A percentile compares a stretch with the other conserved stretches of the same genome.
phyloP scores from a whole-genome alignment of 2,113 vertebrate species.

The Phyllostomus discolor region DNA sequence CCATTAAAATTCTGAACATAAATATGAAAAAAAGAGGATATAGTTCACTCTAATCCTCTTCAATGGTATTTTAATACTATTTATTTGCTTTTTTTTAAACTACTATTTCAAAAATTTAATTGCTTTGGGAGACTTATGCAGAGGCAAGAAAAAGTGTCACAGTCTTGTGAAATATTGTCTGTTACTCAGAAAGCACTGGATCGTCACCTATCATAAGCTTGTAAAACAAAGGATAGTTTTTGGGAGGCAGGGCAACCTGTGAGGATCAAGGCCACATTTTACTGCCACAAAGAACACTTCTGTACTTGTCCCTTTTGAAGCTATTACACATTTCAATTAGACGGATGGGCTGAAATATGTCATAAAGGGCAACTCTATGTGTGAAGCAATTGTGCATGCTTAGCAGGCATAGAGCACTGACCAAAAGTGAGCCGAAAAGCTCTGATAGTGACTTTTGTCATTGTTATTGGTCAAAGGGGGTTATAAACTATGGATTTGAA shows the following conservation, averaged over 20 bases:
- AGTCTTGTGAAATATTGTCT: not conserved
- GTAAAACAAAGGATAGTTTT: not conserved
- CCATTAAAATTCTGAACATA: slow-evolving; percentile 74
- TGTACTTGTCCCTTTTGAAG: not conserved
- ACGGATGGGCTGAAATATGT: not conserved
- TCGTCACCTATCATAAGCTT: not conserved
- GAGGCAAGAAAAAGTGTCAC: not conserved
- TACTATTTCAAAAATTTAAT: slow-evolving; percentile 19
- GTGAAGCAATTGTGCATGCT: not conserved
- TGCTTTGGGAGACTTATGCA: not conserved
- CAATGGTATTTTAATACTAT: slow-evolving; percentile 54
- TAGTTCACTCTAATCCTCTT: slow-evolving; percentile 75
- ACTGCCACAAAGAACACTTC: not conserved
- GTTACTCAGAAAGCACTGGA: not conserved
- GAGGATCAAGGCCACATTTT: not conserved
- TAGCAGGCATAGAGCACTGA: not conserved
- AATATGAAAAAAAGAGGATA: slow-evolving; percentile 75
- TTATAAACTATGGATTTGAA: not conserved
- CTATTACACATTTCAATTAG: not conserved
- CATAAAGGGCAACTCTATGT: not conserved
- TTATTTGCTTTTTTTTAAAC: slow-evolving; percentile 66
- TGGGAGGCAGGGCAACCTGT: not conserved
- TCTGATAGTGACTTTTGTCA: not conserved
- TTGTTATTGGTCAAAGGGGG: not conserved
- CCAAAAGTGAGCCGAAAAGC: not conserved